Conservation (phyloP, 2,888 invertebrate species). For the Drosophila affinis region DNA sequence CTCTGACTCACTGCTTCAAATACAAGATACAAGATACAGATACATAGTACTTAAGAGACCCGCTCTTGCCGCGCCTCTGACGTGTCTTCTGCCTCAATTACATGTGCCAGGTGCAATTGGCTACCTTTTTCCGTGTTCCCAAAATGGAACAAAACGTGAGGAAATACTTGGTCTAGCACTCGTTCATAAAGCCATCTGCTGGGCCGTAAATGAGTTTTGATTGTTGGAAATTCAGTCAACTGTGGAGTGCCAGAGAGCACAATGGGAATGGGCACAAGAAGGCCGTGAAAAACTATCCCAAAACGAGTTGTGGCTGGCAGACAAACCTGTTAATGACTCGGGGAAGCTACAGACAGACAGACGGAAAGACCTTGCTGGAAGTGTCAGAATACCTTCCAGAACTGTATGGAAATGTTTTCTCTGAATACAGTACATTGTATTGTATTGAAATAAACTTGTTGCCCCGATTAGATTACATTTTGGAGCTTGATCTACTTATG, state of each 20-base stretch:
- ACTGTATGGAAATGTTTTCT: slow-evolving; percentile 1
- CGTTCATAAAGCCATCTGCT: neutral
- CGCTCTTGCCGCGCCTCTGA: neutral
- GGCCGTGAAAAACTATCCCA: slow-evolving; percentile 30
- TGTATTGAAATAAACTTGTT: slow-evolving; percentile 23
- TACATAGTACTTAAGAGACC: slow-evolving; percentile 22
- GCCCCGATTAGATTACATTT: slow-evolving; percentile 8
- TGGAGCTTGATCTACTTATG: neutral
- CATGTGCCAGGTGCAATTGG: slow-evolving; percentile 1
- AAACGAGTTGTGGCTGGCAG: slow-evolving; percentile 22
- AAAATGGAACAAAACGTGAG: neutral
- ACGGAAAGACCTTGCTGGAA: slow-evolving; percentile 47
- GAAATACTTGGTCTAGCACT: neutral
- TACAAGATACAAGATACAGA: slow-evolving; percentile 1
- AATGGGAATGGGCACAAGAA: slow-evolving; percentile 24
- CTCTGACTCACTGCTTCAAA: slow-evolving; percentile 20
- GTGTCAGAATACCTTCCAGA: slow-evolving; percentile 56
- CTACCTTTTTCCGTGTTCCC: neutral
- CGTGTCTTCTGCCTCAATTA: slow-evolving; percentile 13
- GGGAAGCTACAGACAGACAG: slow-evolving; percentile 21
- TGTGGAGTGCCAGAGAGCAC: slow-evolving; percentile 37
- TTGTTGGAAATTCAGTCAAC: slow-evolving; percentile 68
- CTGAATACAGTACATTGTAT: neutral
- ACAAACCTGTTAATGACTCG: neutral
- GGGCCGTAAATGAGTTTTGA: slow-evolving; percentile 10